These are phyloP conservation scores for Enteromius paludinosus DNA, from an alignment of 2,797 vertebrate genomes.

Conservation along the genomic window DNA sequence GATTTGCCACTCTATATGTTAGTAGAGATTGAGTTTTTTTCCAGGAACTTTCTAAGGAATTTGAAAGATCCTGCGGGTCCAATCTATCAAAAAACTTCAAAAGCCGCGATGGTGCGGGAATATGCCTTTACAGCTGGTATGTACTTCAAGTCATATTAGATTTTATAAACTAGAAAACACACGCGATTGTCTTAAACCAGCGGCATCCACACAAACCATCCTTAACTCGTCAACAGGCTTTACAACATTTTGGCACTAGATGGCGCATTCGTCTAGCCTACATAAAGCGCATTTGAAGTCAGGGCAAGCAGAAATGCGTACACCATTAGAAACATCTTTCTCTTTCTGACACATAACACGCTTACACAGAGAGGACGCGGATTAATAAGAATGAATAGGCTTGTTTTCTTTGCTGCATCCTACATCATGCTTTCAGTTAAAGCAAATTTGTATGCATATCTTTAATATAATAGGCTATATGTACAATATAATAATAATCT, in stretches of 20 bases:
- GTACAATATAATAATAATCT: background rate
- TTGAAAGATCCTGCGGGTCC: conserved; percentile 15
- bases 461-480: background rate
- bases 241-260: conserved; percentile 67
- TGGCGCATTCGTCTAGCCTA: conserved; percentile 64
- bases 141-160: background rate
- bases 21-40: conserved; percentile 49
- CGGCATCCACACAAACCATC: conserved; percentile 31
- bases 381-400: background rate
- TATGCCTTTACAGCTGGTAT: background rate
- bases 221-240: conserved; percentile 51
- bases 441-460: background rate
- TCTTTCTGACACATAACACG: conserved; percentile 49
- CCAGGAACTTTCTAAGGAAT: conserved; percentile 43
- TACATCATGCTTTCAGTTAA: background rate
- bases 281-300: conserved; percentile 32
- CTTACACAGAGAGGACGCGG: conserved; percentile 15
- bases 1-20: conserved; percentile 55
- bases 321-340: conserved; percentile 18
- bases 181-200: conserved; percentile 1
- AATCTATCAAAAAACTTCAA: background rate
- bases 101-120: background rate
- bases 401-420: background rate
- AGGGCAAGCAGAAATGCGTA: background rate
- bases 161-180: conserved; percentile 11